Percentiles rank a stretch among this genome's conserved stretches.
Evolutionary conservation across 2,797 vertebrate genomes (phyloP).

Genomic region (Muraenolepis orangiensis): DNA sequence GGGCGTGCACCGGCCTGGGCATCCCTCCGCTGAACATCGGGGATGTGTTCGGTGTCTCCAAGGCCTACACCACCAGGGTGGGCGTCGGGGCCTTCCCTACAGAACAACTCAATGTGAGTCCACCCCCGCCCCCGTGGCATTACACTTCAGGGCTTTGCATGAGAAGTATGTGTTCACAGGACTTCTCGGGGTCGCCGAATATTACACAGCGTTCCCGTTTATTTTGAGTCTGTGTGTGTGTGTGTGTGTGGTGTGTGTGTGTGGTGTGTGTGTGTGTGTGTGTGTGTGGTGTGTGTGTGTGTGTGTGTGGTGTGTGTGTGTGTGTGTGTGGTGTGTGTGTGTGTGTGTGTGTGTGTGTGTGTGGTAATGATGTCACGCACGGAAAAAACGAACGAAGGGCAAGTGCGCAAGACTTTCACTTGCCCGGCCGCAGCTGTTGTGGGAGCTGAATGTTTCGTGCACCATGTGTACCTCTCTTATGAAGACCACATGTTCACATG

Average conservation of each 20-base stretch:
- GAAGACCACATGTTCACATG: conserved; percentile 62
- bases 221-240: conserved; percentile 9
- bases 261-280: no score
- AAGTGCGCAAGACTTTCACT: conserved; percentile 21
- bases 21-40: conserved; percentile 92
- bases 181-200: neutral
- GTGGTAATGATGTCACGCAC: conserved; percentile 41
- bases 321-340: no score
- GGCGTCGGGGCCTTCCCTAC: conserved; percentile 98
- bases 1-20: conserved; percentile 93
- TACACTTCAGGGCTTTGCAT: neutral
- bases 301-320: no score
- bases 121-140: neutral
- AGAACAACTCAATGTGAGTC: conserved; percentile 93
- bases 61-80: conserved; percentile 95
- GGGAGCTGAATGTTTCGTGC: conserved; percentile 51
- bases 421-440: conserved; percentile 67
- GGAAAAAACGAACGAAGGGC: conserved; percentile 14
- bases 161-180: neutral
- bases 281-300: no score
- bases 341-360: no score
- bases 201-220: neutral
- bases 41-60: conserved; percentile 93
- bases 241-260: no score
- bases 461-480: conserved; percentile 51